phyloP scores from a whole-genome alignment of 2,888 invertebrate genomes.

The Eupithecia inturbata region DNA sequence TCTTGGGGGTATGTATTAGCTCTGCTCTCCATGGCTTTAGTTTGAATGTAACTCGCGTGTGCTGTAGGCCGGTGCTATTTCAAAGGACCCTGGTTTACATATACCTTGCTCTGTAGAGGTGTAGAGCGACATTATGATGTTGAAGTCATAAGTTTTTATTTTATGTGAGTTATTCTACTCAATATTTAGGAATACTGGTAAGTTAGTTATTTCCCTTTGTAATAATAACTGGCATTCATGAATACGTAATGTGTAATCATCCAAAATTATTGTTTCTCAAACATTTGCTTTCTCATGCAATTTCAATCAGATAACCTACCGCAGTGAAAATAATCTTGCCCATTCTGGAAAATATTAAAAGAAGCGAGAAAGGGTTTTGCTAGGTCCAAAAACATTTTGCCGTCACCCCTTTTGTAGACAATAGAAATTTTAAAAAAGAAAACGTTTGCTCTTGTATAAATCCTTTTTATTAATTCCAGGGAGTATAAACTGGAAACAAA shows the following conservation, averaged over 20 bases:
- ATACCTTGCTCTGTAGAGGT: background rate
- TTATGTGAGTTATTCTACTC: background rate
- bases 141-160: conserved; percentile 1
- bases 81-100: background rate
- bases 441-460: conserved; percentile 62
- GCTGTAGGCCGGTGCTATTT: background rate
- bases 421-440: conserved; percentile 55
- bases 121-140: background rate
- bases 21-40: conserved; percentile 10
- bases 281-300: conserved; percentile 2
- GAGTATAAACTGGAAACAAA: conserved; percentile 43
- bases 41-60: conserved; percentile 8
- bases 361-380: conserved; percentile 48
- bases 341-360: conserved; percentile 27
- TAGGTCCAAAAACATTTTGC: conserved; percentile 51
- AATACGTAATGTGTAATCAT: background rate
- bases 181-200: background rate
- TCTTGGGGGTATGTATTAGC: conserved; percentile 9
- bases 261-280: background rate
- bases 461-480: conserved; percentile 50
- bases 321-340: background rate
- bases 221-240: background rate
- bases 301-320: conserved; percentile 12
- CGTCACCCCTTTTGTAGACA: conserved; percentile 55
- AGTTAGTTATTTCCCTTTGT: background rate